phyloP scores from a whole-genome alignment of 2,888 invertebrate genomes.

The Lithophane leautieri region DNA sequence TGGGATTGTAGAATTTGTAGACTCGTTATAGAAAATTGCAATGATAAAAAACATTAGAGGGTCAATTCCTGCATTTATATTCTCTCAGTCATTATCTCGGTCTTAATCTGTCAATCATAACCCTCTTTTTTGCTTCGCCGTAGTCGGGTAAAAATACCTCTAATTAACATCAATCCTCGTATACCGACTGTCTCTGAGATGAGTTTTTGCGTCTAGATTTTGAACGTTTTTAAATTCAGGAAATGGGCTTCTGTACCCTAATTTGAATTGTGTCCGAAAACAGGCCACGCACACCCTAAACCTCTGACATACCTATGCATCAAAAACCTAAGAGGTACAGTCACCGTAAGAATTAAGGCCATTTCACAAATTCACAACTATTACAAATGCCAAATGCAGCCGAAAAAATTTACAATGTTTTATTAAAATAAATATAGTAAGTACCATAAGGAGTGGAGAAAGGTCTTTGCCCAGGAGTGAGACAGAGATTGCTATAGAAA shows the following conservation, averaged over 20 bases:
- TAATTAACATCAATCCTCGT: background rate
- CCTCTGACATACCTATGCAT: background rate
- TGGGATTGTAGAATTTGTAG: background rate
- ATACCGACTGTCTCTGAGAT: background rate
- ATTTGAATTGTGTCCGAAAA: background rate
- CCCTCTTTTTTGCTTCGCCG: too few species aligned
- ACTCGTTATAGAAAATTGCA: background rate
- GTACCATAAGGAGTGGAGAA: too few species aligned
- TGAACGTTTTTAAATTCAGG: background rate
- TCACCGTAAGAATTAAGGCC: background rate
- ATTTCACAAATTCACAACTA: background rate
- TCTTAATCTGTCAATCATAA: background rate
- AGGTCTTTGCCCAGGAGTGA: too few species aligned
- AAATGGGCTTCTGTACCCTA: background rate
- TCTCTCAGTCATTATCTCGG: background rate
- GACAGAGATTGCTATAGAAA: too few species aligned
- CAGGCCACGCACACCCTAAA: background rate
- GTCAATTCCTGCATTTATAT: background rate
- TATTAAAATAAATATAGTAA: background rate
- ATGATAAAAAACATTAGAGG: background rate
- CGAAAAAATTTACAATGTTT: background rate
- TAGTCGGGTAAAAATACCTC: background rate
- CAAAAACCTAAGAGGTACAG: background rate
- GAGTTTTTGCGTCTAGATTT: background rate
- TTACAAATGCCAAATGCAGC: background rate